A percentile compares a stretch with the other conserved stretches of the same genome.
These are phyloP conservation scores for Alca torda DNA, from an alignment of 2,797 vertebrate species.

Conservation along the genomic window DNA sequence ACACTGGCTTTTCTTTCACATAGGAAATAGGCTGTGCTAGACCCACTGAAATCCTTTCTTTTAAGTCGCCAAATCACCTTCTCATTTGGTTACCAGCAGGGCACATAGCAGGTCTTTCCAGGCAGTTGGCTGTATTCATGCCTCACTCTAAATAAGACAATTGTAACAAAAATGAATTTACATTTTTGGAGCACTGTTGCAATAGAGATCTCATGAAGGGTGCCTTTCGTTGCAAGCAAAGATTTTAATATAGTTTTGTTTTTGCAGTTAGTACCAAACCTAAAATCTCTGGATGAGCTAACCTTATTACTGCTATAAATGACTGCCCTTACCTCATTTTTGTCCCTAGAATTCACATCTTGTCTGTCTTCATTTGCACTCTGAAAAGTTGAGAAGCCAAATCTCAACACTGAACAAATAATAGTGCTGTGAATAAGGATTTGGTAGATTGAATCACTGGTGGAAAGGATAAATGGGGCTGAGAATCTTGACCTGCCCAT, in stretches of 20 bases:
- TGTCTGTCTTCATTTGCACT: neutral
- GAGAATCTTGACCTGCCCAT: neutral
- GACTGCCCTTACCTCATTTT: neutral
- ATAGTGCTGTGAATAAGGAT: neutral
- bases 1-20: neutral
- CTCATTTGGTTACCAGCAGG: neutral
- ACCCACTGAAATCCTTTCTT: neutral
- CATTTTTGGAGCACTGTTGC: neutral
- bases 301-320: neutral
- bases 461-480: neutral
- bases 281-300: neutral
- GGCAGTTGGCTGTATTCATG: neutral
- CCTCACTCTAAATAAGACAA: neutral
- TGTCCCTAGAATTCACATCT: neutral
- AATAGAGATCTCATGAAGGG: neutral
- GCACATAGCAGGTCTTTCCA: neutral
- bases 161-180: neutral
- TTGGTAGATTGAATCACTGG: neutral
- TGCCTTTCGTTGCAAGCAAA: neutral
- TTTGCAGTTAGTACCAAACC: neutral
- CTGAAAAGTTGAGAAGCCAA: neutral
- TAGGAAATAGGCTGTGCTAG: neutral
- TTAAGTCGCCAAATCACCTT: neutral
- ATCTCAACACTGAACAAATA: neutral
- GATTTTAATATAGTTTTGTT: neutral